Evolutionary conservation across 1,140 invertebrate species (phyloP), one percentile per base, ranked within the genome.

Genomic region (Stegodyphus dumicola): DNA sequence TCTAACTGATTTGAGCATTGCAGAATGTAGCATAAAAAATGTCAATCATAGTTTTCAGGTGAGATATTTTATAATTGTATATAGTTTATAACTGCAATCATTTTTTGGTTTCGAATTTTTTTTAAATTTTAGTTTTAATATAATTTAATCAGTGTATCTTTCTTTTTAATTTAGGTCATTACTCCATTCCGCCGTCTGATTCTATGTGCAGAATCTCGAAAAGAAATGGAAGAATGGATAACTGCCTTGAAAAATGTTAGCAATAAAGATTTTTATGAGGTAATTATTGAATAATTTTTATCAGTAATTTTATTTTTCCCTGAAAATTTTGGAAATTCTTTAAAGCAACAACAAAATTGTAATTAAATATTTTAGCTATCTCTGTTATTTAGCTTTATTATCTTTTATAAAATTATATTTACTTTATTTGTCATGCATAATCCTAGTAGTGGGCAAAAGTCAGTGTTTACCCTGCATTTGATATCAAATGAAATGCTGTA

Each of bases 221-320:
- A 93, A 89, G 95, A 96, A 88, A 97, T 97, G 96, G 96, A 97
- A 91, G 95, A 96, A 88, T 97, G 96, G 96, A 93, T 97, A 77
- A 92, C 93, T 78, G 94, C 94, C 17, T 90, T 97, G 33, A 94
- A 94, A 89, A 94, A 94, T 88, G 93, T 94, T 53, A 92, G 93
- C 60, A 93, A 93, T 87, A 93, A 94, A 78, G 94, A 94, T 87
- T 94, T 92, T 87, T 92, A 93, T 89, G 93, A 94, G 89, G 91
- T 87, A 78, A 15, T 33, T 33, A 33, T 9, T 60, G 56, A 15
- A 15, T 10, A 1, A 15, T 60, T 60, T 15, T 60, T 60, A 10
- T 60, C 15, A 60, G 15, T 60, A 60, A 60, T 60, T 60, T 60
- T 60, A 33, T 33, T 33, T 33, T 33, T 33, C 33, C 3, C 33